Evolutionary conservation across 2,113 vertebrate species (phyloP).

Genomic region (Hippocampus zosterae): DNA sequence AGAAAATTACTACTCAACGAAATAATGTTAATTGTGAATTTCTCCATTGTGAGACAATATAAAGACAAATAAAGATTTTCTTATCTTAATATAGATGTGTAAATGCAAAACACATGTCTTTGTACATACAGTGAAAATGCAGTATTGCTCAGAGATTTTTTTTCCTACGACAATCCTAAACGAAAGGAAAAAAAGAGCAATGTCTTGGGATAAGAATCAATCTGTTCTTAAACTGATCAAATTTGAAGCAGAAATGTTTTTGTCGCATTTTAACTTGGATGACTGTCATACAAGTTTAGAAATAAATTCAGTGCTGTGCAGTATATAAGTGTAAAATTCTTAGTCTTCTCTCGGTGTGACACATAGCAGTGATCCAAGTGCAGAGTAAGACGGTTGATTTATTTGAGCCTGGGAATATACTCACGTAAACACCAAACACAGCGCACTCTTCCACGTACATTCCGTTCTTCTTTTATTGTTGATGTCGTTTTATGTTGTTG

Average conservation of each 20-base stretch:
- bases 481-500: not conserved
- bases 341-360: not conserved
- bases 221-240: not conserved
- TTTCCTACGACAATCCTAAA: not conserved
- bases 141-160: not conserved
- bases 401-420: not conserved
- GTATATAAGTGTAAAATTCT: not conserved
- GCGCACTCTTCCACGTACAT: not conserved
- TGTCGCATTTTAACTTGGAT: not conserved
- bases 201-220: not conserved
- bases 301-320: too few species aligned
- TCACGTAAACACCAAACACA: not conserved
- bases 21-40: too few species aligned
- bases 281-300: not conserved
- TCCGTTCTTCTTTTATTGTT: not conserved
- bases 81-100: not conserved
- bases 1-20: too few species aligned
- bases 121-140: not conserved
- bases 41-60: too few species aligned
- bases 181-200: not conserved
- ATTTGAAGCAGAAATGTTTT: not conserved
- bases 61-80: too few species aligned
- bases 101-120: not conserved
- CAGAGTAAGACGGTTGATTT: not conserved
- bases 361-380: not conserved